A percentile compares a stretch with the other conserved stretches of the same genome.
These are phyloP conservation scores for Sycophila sp. DNA, from an alignment of 1,140 invertebrate species.

Conservation along the genomic window DNA sequence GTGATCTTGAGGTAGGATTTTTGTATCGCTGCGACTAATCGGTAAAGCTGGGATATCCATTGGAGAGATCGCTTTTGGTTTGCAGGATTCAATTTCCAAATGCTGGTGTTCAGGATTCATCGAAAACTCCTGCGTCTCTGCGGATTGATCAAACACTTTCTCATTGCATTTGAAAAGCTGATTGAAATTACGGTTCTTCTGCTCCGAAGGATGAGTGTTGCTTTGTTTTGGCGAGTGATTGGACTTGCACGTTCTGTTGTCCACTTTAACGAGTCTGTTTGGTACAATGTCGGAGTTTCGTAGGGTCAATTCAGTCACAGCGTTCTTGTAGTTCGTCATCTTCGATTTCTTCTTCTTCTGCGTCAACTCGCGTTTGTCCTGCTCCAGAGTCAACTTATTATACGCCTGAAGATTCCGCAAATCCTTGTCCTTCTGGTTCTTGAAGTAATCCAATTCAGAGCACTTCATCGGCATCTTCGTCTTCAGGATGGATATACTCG, in stretches of 20 bases:
- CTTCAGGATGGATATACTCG: neutral
- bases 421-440: constrained; percentile 24
- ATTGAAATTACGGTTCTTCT: no score
- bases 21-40: no score
- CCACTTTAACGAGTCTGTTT: neutral
- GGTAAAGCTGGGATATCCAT: no score
- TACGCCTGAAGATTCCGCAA: constrained; percentile 41
- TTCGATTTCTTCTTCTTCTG: constrained; percentile 32
- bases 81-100: no score
- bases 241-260: neutral
- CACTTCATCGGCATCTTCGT: neutral
- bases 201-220: no score
- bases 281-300: neutral
- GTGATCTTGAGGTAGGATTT: no score
- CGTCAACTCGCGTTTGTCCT: constrained; percentile 29
- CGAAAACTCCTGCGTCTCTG: no score
- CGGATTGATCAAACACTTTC: no score
- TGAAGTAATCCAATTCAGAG: neutral
- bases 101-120: no score
- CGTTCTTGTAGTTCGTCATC: neutral
- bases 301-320: neutral
- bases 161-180: no score
- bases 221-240: no score
- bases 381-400: constrained; percentile 39
- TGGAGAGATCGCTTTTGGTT: no score